Conservation (phyloP, 2,113 vertebrate genomes). For the Diphyllodes magnificus region DNA sequence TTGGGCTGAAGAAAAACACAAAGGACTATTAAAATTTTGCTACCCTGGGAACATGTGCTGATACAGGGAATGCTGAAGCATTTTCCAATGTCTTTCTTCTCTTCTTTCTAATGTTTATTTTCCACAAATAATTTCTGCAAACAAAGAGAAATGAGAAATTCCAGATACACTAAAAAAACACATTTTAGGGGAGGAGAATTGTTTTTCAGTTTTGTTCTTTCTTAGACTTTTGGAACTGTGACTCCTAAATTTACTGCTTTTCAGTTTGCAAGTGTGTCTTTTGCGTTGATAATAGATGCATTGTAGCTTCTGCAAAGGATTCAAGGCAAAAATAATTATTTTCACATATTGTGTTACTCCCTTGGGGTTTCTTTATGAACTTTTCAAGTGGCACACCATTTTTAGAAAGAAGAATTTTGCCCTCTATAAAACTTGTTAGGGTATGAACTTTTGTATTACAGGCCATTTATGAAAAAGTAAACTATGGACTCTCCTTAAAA, state of each 20-base stretch:
- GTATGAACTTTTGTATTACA: not conserved
- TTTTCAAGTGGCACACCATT: not conserved
- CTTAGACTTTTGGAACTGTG: not conserved
- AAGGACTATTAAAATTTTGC: not conserved
- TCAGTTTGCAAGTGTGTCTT: not conserved
- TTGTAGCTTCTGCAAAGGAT: not conserved
- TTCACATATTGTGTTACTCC: not conserved
- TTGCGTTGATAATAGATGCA: not conserved
- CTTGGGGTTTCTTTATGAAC: not conserved
- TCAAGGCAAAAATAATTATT: not conserved
- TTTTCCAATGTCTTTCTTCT: not conserved
- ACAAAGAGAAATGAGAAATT: not conserved
- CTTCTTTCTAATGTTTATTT: not conserved
- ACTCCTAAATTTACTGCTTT: not conserved
- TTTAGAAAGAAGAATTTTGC: not conserved
- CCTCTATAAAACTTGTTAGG: not conserved
- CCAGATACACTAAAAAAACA: accelerated
- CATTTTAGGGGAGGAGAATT: not conserved
- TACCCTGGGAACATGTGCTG: not conserved
- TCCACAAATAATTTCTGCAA: not conserved
- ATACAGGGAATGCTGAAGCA: not conserved
- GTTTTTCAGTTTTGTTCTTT: not conserved
- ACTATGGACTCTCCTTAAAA: not conserved
- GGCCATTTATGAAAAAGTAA: not conserved
- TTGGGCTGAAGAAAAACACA: not conserved